Percentiles rank a stretch among this genome's conserved stretches.
Conservation (phyloP, 2,888 invertebrate genomes). For the Chalcis sispes region DNA sequence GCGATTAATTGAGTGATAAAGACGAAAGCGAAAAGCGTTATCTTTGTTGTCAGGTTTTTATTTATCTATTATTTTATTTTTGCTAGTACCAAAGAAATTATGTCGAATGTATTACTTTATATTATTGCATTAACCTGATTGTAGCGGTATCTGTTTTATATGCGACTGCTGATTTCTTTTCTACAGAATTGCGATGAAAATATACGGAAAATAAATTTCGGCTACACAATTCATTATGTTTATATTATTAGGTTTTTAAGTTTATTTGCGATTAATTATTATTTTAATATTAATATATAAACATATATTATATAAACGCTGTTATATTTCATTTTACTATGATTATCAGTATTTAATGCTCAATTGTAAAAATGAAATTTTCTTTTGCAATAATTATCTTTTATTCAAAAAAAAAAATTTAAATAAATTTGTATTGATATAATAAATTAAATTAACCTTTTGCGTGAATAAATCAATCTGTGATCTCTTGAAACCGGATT, state of each 20-base stretch:
- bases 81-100: constrained; percentile 62
- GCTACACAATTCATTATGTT: constrained; percentile 50
- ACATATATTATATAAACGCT: constrained; percentile 55
- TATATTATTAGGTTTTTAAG: constrained; percentile 60
- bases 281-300: constrained; percentile 57
- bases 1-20: constrained; percentile 48
- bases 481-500: constrained; percentile 55
- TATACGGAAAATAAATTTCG: constrained; percentile 36
- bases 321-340: constrained; percentile 57
- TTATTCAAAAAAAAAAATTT: constrained; percentile 32
- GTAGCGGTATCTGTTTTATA: constrained; percentile 51
- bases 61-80: constrained; percentile 57
- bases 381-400: constrained; percentile 47
- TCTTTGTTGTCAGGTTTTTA: constrained; percentile 49
- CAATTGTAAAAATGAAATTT: constrained; percentile 53
- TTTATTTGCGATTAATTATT: constrained; percentile 55
- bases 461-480: constrained; percentile 53
- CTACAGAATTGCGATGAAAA: constrained; percentile 23
- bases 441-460: constrained; percentile 35
- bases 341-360: constrained; percentile 59
- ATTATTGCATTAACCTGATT: constrained; percentile 53
- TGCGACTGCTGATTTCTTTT: constrained; percentile 50
- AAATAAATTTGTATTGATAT: constrained; percentile 43
- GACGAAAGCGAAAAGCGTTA: constrained; percentile 43
- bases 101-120: constrained; percentile 57